Conservation (phyloP, 2,888 invertebrate species). For the Chaitophorus viminalis region DNA sequence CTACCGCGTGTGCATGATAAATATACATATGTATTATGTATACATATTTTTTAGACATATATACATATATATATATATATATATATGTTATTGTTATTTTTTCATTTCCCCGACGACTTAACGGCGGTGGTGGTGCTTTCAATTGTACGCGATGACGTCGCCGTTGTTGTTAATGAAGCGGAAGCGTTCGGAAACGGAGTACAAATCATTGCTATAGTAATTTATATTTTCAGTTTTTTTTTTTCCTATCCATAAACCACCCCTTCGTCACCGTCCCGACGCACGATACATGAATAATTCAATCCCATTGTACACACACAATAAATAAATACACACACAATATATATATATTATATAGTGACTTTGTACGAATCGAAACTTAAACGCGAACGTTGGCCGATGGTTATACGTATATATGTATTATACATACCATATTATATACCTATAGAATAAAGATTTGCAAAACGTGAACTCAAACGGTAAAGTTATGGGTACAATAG, state of each 20-base stretch:
- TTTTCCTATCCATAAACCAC: conserved; percentile 22
- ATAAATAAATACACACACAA: background rate
- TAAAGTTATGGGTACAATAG: background rate
- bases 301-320: conserved; percentile 41
- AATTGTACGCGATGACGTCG: conserved; percentile 58
- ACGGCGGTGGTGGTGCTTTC: conserved; percentile 23
- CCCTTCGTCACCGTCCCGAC: background rate
- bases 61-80: background rate
- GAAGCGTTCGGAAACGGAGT: conserved; percentile 58
- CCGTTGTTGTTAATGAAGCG: conserved; percentile 59
- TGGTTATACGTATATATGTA: background rate
- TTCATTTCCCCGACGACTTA: conserved; percentile 24
- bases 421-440: background rate
- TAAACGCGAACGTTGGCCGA: conserved; percentile 17
- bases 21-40: conserved; percentile 9
- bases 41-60: no score
- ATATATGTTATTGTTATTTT: conserved; percentile 17
- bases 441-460: no score
- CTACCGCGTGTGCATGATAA: background rate
- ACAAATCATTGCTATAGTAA: conserved; percentile 55
- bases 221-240: conserved; percentile 13
- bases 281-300: conserved; percentile 54
- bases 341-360: background rate
- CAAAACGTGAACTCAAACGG: background rate
- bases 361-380: conserved; percentile 47